phyloP scores from a whole-genome alignment of 2,797 vertebrate genomes.

The Protonibea diacanthus region DNA sequence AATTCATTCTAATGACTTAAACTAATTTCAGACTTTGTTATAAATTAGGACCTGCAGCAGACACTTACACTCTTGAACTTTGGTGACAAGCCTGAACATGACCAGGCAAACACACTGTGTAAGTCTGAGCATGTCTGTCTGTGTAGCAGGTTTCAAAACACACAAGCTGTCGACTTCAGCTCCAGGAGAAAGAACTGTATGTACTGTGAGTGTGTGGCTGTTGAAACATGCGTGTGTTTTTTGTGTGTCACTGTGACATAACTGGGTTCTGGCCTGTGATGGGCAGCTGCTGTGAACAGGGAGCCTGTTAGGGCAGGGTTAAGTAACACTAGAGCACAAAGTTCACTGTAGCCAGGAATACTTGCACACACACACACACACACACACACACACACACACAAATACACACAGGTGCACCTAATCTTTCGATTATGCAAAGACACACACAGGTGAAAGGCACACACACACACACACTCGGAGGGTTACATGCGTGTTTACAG shows the following conservation, averaged over 20 bases:
- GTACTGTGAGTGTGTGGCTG: conserved; percentile 2
- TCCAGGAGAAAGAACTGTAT: conserved; percentile 30
- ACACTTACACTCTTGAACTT: conserved; percentile 39
- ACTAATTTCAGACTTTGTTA: conserved; percentile 41
- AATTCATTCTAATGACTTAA: conserved; percentile 30
- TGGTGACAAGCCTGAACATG: conserved; percentile 69
- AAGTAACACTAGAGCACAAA: conserved; percentile 79
- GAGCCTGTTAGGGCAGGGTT: conserved; percentile 70
- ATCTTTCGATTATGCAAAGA: conserved; percentile 55
- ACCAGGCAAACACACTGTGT: conserved; percentile 42
- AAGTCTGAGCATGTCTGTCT: conserved; percentile 64
- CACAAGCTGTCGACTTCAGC: conserved; percentile 39
- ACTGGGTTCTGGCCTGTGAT: conserved; percentile 61
- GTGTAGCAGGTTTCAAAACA: conserved; percentile 51
- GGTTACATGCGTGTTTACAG: conserved; percentile 62
- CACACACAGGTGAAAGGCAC: conserved; percentile 39
- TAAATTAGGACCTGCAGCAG: conserved; percentile 32
- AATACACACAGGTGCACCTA: conserved; percentile 44
- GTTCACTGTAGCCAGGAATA: conserved; percentile 74
- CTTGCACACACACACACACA: conserved; percentile 37
- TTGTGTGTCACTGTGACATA: conserved; percentile 66
- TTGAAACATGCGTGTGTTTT: conserved; percentile 34
- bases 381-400: conserved; percentile 29
- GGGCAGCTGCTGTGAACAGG: conserved; percentile 66
- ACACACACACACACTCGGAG: conserved; percentile 39